Percentiles rank a stretch among this genome's conserved stretches.
These are phyloP conservation scores for Ictalurus furcatus DNA, from an alignment of 2,113 vertebrate species.

Conservation along the genomic window DNA sequence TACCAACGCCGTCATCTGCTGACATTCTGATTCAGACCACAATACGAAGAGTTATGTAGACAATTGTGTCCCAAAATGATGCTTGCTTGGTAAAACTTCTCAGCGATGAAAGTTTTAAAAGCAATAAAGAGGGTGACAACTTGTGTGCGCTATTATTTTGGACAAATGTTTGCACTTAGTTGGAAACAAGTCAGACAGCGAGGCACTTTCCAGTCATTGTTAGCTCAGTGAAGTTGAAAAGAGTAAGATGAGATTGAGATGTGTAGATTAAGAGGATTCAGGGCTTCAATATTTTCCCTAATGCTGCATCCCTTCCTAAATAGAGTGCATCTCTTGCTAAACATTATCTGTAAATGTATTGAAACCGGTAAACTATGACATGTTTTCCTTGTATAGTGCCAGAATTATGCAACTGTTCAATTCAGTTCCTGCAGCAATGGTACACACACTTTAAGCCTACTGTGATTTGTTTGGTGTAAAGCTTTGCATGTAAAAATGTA, in stretches of 20 bases:
- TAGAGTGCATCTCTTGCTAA: neutral
- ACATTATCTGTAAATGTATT: neutral
- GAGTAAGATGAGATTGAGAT: neutral
- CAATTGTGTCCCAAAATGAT: neutral
- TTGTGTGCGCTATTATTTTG: neutral
- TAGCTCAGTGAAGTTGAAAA: neutral
- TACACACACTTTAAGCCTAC: neutral
- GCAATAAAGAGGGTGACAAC: neutral
- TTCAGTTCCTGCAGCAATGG: neutral
- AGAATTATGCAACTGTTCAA: neutral
- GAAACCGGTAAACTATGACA: neutral
- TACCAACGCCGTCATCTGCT: neutral
- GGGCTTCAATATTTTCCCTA: neutral
- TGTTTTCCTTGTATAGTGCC: neutral
- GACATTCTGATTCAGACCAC: conserved; percentile 37
- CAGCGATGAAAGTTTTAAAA: neutral
- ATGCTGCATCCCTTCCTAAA: neutral
- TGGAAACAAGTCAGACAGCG: neutral
- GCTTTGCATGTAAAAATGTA: neutral
- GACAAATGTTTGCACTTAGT: conserved; percentile 6
- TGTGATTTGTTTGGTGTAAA: neutral
- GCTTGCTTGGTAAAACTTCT: neutral
- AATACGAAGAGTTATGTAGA: conserved; percentile 28
- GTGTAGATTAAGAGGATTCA: neutral
- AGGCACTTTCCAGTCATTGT: neutral